Percentiles rank a stretch among this genome's conserved stretches.
These are phyloP conservation scores for Chiloscyllium plagiosum DNA, from an alignment of 2,113 vertebrate species.

Conservation along the genomic window DNA sequence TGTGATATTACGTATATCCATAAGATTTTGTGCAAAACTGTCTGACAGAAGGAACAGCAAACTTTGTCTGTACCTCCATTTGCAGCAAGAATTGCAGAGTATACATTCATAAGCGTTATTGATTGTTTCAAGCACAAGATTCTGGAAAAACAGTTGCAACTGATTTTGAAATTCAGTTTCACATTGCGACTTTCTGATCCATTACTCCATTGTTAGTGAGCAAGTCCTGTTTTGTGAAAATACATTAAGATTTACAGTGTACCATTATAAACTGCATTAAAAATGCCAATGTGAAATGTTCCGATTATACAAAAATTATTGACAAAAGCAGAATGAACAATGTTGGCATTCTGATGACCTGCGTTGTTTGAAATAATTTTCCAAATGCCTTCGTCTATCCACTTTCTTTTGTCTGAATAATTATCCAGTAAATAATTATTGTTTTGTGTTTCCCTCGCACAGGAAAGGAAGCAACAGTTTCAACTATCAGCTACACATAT, in stretches of 20 bases:
- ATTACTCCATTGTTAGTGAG: background rate
- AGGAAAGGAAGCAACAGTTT: background rate
- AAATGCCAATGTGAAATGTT: background rate
- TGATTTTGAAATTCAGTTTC: background rate
- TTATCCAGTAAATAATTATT: background rate
- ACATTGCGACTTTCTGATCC: background rate
- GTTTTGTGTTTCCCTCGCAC: background rate
- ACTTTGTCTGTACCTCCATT: background rate
- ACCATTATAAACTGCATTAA: background rate
- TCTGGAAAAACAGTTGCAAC: too few relatives aligned
- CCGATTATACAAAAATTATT: background rate
- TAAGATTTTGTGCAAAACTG: background rate
- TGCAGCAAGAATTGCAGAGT: too few relatives aligned
- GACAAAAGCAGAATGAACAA: background rate
- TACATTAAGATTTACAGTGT: background rate
- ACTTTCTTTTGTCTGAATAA: background rate
- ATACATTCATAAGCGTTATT: too few relatives aligned
- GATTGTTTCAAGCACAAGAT: too few relatives aligned
- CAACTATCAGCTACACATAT: background rate
- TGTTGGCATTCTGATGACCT: background rate
- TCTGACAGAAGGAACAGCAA: background rate
- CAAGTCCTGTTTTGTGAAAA: background rate
- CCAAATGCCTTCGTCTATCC: background rate
- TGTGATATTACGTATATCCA: background rate
- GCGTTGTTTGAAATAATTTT: background rate